Percentiles rank a stretch among this genome's conserved stretches.
Evolutionary conservation across 2,113 vertebrate genomes (phyloP).

Genomic region (Ophthalmolycus amberensis): DNA sequence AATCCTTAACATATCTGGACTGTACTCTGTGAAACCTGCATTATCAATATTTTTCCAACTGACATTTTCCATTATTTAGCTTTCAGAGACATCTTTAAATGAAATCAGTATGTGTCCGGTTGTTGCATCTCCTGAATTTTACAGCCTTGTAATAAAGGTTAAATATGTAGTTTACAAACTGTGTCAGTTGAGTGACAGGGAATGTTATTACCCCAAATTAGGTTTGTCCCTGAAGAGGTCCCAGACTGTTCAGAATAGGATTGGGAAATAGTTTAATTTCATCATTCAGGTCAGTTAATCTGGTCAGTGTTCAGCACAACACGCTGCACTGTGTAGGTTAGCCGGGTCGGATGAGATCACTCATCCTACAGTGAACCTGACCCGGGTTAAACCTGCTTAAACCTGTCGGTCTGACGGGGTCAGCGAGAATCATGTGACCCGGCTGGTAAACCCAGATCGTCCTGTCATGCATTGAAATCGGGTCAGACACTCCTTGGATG

Average conservation of each 20-base stretch:
- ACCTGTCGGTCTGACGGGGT: constrained; percentile 2
- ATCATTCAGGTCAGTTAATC: constrained; percentile 12
- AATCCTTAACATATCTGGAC: constrained; percentile 4
- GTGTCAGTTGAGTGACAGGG: background rate
- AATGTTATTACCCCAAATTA: background rate
- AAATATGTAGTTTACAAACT: background rate
- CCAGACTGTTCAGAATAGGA: background rate
- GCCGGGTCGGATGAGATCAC: background rate
- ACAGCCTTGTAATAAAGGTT: background rate
- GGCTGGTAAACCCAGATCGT: background rate
- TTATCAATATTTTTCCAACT: background rate
- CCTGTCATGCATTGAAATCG: background rate
- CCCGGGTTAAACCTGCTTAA: background rate
- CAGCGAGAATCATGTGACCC: background rate
- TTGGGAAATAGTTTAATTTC: background rate
- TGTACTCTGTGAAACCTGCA: background rate
- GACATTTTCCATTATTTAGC: background rate
- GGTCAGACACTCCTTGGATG: background rate
- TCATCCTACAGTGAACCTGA: background rate
- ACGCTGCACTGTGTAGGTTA: background rate
- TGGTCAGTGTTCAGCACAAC: background rate
- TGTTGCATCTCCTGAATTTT: background rate
- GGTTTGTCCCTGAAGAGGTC: background rate
- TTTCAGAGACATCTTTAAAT: background rate
- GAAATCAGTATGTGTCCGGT: background rate